Evolutionary conservation across 2,113 vertebrate genomes (phyloP).

Genomic region (Hippocampus abdominalis): DNA sequence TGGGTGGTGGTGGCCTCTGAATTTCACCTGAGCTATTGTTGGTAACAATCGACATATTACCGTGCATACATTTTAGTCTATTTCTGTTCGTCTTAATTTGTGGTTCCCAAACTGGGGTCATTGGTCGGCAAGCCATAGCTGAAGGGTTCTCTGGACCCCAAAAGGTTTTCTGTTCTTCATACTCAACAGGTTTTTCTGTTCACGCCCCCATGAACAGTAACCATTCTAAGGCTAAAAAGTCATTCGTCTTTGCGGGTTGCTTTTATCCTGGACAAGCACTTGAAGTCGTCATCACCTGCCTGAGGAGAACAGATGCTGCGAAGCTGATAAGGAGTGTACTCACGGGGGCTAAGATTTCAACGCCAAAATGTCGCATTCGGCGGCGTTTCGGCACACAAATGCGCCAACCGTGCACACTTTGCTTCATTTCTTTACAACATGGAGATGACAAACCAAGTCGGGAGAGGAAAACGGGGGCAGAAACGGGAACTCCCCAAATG

Average conservation of each 20-base stretch:
- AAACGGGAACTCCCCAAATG: constrained; percentile 43
- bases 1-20: constrained; percentile 29
- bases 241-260: background rate
- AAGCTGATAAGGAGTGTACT: constrained; percentile 12
- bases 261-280: constrained; percentile 14
- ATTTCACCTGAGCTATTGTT: constrained; percentile 27
- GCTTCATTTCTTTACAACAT: constrained; percentile 11
- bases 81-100: too few relatives aligned
- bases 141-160: too few relatives aligned
- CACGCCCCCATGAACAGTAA: background rate
- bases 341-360: background rate
- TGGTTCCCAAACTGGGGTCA: too few relatives aligned
- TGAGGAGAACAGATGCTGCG: constrained; percentile 13
- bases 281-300: constrained; percentile 14
- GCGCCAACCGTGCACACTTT: background rate
- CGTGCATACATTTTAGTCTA: too few relatives aligned
- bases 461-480: constrained; percentile 10
- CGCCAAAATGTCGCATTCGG: background rate
- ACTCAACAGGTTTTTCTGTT: background rate
- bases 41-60: background rate
- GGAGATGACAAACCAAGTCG: constrained; percentile 12
- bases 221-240: background rate
- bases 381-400: background rate
- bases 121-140: too few relatives aligned
- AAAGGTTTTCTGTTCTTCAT: too few relatives aligned